Evolutionary conservation across 2,888 invertebrate genomes (phyloP).

Genomic region (Xanthorhoe designata): DNA sequence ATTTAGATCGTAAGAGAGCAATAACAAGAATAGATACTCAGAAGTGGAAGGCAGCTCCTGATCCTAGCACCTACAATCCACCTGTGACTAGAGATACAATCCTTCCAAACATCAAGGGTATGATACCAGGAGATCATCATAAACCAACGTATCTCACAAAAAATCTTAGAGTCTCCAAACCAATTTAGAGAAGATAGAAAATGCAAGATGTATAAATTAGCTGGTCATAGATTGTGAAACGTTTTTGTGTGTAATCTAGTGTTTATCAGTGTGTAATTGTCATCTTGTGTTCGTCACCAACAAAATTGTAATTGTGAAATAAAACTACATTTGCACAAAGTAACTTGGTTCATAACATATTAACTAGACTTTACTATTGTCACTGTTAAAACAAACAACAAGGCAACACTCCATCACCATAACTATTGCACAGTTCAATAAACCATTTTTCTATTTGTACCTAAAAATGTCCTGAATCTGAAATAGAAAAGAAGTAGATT

Average conservation of each 20-base stretch:
- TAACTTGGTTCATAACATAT: neutral
- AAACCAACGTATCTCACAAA: conserved; percentile 29
- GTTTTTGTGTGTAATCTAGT: conserved; percentile 6
- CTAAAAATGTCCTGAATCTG: conserved; percentile 53
- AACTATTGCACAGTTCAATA: conserved; percentile 18
- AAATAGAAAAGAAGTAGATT: conserved; percentile 42
- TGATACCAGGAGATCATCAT: conserved; percentile 21
- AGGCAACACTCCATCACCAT: conserved; percentile 1
- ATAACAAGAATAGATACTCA: conserved; percentile 59
- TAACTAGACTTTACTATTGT: conserved; percentile 15
- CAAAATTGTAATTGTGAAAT: conserved; percentile 28
- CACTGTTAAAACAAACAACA: conserved; percentile 3
- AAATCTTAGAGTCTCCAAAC: conserved; percentile 56
- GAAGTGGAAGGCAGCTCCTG: conserved; percentile 49
- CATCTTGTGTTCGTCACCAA: conserved; percentile 9
- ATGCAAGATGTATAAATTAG: conserved; percentile 74
- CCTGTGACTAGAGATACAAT: conserved; percentile 42
- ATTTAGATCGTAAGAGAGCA: conserved; percentile 61
- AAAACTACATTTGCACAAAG: conserved; percentile 23
- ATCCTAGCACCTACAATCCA: conserved; percentile 42
- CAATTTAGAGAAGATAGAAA: conserved; percentile 66
- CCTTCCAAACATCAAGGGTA: conserved; percentile 21
- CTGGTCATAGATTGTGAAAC: conserved; percentile 66
- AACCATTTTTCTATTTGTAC: conserved; percentile 34
- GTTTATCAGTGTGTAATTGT: conserved; percentile 7